Evolutionary conservation across 1,140 invertebrate species (phyloP).

Genomic region (Tetramorium simillimum): DNA sequence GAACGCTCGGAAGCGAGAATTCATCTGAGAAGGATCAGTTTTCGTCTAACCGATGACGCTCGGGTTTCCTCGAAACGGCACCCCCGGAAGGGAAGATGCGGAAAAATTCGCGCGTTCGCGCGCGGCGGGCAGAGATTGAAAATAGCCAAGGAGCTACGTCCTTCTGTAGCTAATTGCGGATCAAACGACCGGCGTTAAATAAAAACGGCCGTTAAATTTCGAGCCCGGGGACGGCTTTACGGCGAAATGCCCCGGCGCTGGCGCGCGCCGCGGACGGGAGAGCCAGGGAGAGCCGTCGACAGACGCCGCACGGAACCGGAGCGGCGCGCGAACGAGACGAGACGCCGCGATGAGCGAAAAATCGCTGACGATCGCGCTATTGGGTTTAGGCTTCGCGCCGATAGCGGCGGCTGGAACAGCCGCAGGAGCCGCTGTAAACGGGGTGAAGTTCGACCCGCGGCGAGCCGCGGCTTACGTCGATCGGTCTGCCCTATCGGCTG

Average conservation of each 20-base stretch:
- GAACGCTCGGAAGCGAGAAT: not conserved
- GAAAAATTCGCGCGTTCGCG: not conserved
- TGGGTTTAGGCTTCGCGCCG: not conserved
- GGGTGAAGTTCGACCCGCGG: slow-evolving; percentile 68
- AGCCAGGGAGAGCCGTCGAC: too few species aligned
- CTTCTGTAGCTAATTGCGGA: slow-evolving; percentile 22
- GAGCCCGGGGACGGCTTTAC: slow-evolving; percentile 1
- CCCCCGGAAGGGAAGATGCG: not conserved
- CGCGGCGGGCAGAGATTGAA: not conserved
- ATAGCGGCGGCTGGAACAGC: not conserved
- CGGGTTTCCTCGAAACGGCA: not conserved
- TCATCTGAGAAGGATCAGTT: slow-evolving; percentile 14
- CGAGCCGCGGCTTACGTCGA: slow-evolving; percentile 8
- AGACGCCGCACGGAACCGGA: not conserved
- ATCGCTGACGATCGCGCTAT: not conserved
- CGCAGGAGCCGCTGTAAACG: slow-evolving; percentile 27
- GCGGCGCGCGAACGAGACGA: too few species aligned
- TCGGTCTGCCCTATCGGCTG: slow-evolving; percentile 54
- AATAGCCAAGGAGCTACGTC: not conserved
- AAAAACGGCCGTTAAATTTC: slow-evolving; percentile 22
- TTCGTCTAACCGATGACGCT: not conserved
- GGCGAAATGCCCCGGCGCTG: not conserved
- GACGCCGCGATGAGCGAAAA: not conserved
- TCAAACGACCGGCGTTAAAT: slow-evolving; percentile 7
- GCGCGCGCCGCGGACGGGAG: not conserved